These are phyloP conservation scores for Ondatra zibethicus DNA, from an alignment of 2,113 vertebrate species.

Conservation along the genomic window DNA sequence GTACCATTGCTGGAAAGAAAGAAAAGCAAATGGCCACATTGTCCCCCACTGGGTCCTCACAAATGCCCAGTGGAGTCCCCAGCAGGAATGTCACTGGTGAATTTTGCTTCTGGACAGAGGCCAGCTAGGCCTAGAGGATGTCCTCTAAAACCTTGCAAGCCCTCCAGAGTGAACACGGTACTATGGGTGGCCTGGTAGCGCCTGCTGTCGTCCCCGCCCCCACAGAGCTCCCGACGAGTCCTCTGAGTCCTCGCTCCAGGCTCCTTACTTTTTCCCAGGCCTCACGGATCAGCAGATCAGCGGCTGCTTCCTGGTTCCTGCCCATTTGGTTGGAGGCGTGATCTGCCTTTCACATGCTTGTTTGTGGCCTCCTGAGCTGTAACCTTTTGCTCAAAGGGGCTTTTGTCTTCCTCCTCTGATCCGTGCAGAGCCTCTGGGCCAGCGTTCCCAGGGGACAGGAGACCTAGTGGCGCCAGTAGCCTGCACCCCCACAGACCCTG, in stretches of 20 bases:
- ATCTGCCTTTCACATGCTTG: neutral
- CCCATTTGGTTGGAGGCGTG: neutral
- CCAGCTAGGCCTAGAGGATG: neutral
- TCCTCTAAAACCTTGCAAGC: neutral
- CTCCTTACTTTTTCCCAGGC: neutral
- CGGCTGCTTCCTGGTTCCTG: conserved; percentile 63
- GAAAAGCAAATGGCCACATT: rapidly evolving
- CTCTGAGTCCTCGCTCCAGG: neutral
- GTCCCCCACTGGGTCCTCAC: neutral
- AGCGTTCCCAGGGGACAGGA: neutral
- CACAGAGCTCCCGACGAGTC: rapidly evolving
- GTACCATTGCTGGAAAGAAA: neutral
- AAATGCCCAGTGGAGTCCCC: rapidly evolving
- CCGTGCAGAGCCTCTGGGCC: neutral
- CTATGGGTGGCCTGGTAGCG: neutral
- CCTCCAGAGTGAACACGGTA: neutral
- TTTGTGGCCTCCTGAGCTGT: neutral
- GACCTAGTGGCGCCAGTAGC: neutral
- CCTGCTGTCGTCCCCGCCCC: neutral
- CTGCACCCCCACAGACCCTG: neutral
- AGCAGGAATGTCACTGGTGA: neutral
- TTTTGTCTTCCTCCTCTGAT: conserved; percentile 72
- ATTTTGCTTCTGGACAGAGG: neutral
- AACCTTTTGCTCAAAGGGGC: conserved; percentile 50
- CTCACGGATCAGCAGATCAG: neutral